These are phyloP conservation scores for Stercorarius parasiticus DNA, from an alignment of 2,113 vertebrate species.

Conservation along the genomic window DNA sequence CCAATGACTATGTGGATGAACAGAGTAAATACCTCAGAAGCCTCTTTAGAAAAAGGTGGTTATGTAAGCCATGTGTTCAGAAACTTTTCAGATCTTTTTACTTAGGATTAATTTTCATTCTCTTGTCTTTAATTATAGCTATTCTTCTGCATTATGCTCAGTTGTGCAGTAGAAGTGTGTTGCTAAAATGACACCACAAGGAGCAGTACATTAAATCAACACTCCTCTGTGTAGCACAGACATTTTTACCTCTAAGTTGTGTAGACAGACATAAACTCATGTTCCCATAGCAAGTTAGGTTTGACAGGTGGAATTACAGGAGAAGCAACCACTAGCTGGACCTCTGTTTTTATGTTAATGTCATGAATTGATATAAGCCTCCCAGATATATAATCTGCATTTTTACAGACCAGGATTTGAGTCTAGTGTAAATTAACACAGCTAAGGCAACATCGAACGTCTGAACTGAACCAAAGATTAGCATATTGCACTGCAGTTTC, in stretches of 20 bases:
- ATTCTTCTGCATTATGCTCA: background rate
- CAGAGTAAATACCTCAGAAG: background rate
- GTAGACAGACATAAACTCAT: background rate
- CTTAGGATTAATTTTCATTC: background rate
- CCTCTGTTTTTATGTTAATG: background rate
- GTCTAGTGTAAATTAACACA: background rate
- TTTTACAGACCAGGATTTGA: background rate
- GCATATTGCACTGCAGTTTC: background rate
- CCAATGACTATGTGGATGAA: background rate
- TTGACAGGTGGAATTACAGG: background rate
- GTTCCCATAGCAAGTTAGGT: background rate
- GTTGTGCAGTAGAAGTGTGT: background rate
- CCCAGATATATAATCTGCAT: background rate
- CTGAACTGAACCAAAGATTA: background rate
- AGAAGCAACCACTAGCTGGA: background rate
- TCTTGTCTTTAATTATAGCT: background rate
- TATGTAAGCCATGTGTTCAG: background rate
- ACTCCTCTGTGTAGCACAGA: background rate
- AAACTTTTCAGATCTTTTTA: background rate
- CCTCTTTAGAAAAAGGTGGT: background rate
- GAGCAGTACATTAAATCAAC: background rate
- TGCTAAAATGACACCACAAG: background rate
- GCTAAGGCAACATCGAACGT: background rate
- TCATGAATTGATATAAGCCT: background rate
- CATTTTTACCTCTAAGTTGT: background rate